phyloP scores from a whole-genome alignment of 2,888 invertebrate species.

The Oasisia sp. region DNA sequence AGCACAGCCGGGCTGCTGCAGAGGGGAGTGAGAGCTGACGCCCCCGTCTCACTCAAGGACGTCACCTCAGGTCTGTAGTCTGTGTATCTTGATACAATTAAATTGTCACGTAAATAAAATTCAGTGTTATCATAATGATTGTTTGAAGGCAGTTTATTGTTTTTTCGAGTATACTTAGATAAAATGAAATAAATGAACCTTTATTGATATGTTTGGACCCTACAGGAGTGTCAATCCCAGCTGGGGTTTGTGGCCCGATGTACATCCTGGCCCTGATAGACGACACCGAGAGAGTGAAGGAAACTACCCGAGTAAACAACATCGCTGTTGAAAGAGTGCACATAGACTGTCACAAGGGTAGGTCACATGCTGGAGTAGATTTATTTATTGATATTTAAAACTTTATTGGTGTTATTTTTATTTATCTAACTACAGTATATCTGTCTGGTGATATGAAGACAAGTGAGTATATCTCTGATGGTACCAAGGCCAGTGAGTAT shows the following conservation, averaged over 20 bases:
- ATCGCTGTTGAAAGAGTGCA: background rate
- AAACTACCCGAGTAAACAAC: background rate
- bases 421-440: no score
- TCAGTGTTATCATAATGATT: background rate
- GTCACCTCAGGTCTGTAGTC: background rate
- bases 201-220: background rate
- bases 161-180: background rate
- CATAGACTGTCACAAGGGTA: constrained; percentile 7
- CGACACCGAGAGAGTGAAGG: constrained; percentile 7
- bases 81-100: background rate
- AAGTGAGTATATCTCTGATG: no score
- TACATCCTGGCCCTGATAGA: constrained; percentile 14
- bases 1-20: background rate
- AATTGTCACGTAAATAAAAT: background rate
- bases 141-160: background rate
- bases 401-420: no score
- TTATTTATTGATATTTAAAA: background rate
- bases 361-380: background rate
- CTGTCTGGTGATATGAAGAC: no score
- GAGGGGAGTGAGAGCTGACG: background rate
- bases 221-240: background rate
- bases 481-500: no score
- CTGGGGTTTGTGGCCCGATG: background rate
- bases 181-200: background rate
- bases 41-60: background rate